A percentile compares a stretch with the other conserved stretches of the same genome.
phyloP scores from a whole-genome alignment of 2,797 vertebrate genomes.

The Sebastes oblongus region DNA sequence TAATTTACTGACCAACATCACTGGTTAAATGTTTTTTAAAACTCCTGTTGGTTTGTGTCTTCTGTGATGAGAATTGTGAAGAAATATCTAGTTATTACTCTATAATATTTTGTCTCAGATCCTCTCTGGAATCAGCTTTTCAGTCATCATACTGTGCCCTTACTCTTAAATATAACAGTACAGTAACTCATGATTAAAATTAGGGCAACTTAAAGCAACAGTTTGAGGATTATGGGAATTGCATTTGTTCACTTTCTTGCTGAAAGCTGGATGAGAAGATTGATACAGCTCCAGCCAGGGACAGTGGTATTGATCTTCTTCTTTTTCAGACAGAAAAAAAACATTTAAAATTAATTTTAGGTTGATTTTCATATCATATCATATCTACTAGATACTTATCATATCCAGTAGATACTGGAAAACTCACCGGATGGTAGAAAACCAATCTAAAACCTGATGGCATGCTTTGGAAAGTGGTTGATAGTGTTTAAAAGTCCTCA shows the following conservation, averaged over 20 bases:
- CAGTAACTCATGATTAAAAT: neutral
- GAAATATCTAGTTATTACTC: neutral
- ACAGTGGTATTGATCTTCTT: neutral
- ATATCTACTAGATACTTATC: neutral
- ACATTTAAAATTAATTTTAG: neutral
- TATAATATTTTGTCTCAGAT: neutral
- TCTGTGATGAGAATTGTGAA: neutral
- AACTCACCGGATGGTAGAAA: neutral
- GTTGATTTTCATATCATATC: neutral
- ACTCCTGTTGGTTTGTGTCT: neutral
- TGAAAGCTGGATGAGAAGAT: neutral
- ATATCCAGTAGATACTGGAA: neutral
- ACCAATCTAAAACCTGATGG: neutral
- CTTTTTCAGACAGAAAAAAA: neutral
- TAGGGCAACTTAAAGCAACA: neutral
- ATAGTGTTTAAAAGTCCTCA: neutral
- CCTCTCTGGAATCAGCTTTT: neutral
- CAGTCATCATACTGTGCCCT: neutral
- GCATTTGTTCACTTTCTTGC: neutral
- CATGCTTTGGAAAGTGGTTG: neutral
- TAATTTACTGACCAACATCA: too few species aligned
- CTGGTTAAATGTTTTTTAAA: neutral
- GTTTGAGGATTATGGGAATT: neutral
- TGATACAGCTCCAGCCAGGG: neutral
- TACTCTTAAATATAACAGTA: neutral